Percentiles rank a stretch among this genome's conserved stretches.
phyloP scores from a whole-genome alignment of 2,797 vertebrate species.

The Hoplostethus atlanticus region DNA sequence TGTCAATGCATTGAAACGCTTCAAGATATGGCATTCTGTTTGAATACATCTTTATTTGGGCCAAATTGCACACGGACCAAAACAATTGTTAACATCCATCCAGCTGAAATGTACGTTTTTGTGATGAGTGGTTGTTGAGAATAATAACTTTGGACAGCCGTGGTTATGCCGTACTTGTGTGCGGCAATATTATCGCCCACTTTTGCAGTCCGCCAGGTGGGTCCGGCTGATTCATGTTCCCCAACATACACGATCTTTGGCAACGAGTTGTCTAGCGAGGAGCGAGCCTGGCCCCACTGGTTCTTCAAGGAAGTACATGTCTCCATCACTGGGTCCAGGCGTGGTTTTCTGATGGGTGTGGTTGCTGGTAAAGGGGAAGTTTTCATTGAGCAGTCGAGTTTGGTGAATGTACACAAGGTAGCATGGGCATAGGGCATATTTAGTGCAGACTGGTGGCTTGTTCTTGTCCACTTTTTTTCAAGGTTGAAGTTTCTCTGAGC shows the following conservation, averaged over 20 bases:
- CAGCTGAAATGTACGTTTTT: too few species aligned
- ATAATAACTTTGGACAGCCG: too few species aligned
- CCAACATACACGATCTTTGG: conserved; percentile 53
- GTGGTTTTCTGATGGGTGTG: conserved; percentile 61
- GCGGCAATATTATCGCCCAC: too few species aligned
- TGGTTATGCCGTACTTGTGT: too few species aligned
- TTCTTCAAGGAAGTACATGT: conserved; percentile 26
- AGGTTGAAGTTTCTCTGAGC: conserved; percentile 7
- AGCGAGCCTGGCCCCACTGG: neutral
- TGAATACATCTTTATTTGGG: neutral
- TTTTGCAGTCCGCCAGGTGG: neutral
- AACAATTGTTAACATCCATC: too few species aligned
- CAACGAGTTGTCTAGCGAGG: too few species aligned
- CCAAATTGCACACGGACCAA: neutral
- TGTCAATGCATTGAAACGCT: too few species aligned
- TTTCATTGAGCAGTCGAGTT: neutral
- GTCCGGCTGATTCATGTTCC: too few species aligned
- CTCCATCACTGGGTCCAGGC: conserved; percentile 23
- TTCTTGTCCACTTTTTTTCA: neutral
- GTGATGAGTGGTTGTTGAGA: neutral
- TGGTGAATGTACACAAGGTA: neutral
- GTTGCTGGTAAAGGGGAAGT: conserved; percentile 15
- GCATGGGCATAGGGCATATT: neutral
- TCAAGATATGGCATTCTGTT: too few species aligned
- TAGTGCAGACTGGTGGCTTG: neutral